A percentile compares a stretch with the other conserved stretches of the same genome.
Conservation (phyloP, 2,113 vertebrate genomes). For the Festucalex cinctus region DNA sequence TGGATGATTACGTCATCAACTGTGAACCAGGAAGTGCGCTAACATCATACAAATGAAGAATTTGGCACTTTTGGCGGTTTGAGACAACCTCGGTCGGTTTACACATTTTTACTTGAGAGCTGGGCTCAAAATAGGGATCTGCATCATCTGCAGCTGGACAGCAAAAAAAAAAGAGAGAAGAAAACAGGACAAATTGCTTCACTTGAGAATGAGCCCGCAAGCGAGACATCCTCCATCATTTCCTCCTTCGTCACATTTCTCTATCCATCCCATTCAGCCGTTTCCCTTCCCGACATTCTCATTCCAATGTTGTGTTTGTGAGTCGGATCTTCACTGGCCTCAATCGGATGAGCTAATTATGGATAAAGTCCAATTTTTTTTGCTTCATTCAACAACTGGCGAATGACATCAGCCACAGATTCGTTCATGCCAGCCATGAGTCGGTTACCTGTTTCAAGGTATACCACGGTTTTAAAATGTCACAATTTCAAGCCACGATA, state of each 20-base stretch:
- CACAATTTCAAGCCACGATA: too few relatives aligned
- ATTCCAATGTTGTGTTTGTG: too few relatives aligned
- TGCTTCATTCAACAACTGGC: too few relatives aligned
- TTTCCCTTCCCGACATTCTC: background rate
- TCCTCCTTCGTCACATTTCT: constrained; percentile 19
- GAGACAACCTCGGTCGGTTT: too few relatives aligned
- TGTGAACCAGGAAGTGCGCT: background rate
- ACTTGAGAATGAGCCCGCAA: constrained; percentile 25
- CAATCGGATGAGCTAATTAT: too few relatives aligned
- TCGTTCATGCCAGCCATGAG: too few relatives aligned
- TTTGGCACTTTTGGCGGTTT: background rate
- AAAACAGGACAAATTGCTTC: constrained; percentile 29
- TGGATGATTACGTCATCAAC: background rate
- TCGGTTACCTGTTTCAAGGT: too few relatives aligned
- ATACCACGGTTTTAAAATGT: too few relatives aligned
- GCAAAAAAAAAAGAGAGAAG: background rate
- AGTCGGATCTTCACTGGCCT: too few relatives aligned
- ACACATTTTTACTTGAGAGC: background rate
- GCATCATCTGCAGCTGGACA: background rate
- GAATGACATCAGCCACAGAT: too few relatives aligned
- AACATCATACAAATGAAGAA: background rate
- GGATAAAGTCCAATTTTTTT: too few relatives aligned
- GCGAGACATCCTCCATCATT: constrained; percentile 22
- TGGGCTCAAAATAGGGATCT: background rate
- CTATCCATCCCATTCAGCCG: background rate